Evolutionary conservation across 2,888 invertebrate species (phyloP), one percentile per base, ranked within the genome.

Genomic region (Drosophila putrida): DNA sequence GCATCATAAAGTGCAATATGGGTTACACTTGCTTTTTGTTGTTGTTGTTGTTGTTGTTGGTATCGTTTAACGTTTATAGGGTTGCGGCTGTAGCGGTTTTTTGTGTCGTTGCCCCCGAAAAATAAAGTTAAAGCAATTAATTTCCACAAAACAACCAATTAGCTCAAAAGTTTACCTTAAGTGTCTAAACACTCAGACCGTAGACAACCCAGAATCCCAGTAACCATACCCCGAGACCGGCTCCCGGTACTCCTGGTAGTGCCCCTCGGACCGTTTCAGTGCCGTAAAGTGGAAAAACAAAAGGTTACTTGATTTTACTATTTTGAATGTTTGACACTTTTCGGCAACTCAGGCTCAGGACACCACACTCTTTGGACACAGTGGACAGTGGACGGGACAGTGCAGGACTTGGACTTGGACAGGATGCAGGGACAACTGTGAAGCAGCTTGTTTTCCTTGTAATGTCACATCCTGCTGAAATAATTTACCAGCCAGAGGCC

Each of bases 131-230:
- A 91, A 90, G 89, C 91, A 90, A 91, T 91, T 91, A 91, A 91
- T 91, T 91, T 90, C 91, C 91, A 91, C 91, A 91, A 91, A 91
- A 91, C 91, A 91, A 91, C 83, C 91, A 91, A 91, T 91, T 91
- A 91, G 91, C 91, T 91, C 82, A 81, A 90, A 91, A 91, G 88
- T 91, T 91, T 90, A 90, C 90, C 91, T 89, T 89, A 91, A 90
- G 91, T 89, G 91, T 90, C 90, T 86, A 91, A 90, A 91, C 90
- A 90, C 84, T 86, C 84, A 87, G 72, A 55, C 73, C 51, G 53
- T 36, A 72, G 53, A 71, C 65, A 67, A 63, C 54, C 55, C 35
- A 38, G 28, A 28, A 28, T 5, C 55, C 49, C 44, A 33, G 20
- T 31, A 46, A 54, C 50, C 43, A 25, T 11, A 15, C 5, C 27